phyloP scores from a whole-genome alignment of 2,888 invertebrate species.

The Glaucopsyche alexis region DNA sequence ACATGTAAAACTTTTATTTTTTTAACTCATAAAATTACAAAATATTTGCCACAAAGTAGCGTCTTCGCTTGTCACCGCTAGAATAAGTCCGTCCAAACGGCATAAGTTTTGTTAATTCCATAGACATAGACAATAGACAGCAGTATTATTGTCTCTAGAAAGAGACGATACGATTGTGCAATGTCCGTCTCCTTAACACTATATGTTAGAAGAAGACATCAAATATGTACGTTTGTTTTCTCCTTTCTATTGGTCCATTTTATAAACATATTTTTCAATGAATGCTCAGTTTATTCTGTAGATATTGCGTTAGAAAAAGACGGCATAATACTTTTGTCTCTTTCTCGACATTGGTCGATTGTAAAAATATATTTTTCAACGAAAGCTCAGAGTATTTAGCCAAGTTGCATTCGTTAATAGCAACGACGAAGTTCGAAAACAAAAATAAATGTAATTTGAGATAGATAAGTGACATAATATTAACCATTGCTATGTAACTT shows the following conservation, averaged over 20 bases:
- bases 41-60: conserved; percentile 12
- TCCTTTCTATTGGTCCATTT: not conserved
- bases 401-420: no score
- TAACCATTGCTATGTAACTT: no score
- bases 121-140: not conserved
- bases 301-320: not conserved
- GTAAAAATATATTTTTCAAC: no score
- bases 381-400: no score
- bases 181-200: not conserved
- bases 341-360: no score
- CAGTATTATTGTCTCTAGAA: not conserved
- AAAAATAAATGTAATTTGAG: no score
- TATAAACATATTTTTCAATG: not conserved
- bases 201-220: not conserved
- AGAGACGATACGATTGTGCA: not conserved
- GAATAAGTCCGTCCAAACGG: conserved; percentile 68
- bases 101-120: conserved; percentile 52
- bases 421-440: no score
- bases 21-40: conserved; percentile 16
- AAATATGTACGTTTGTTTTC: not conserved
- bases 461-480: no score
- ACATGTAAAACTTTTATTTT: not conserved
- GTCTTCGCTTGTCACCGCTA: conserved; percentile 46
- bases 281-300: not conserved
- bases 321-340: not conserved